A percentile compares a stretch with the other conserved stretches of the same genome.
Evolutionary conservation across 2,113 vertebrate genomes (phyloP).

Genomic region (Gymnorhina tibicen): DNA sequence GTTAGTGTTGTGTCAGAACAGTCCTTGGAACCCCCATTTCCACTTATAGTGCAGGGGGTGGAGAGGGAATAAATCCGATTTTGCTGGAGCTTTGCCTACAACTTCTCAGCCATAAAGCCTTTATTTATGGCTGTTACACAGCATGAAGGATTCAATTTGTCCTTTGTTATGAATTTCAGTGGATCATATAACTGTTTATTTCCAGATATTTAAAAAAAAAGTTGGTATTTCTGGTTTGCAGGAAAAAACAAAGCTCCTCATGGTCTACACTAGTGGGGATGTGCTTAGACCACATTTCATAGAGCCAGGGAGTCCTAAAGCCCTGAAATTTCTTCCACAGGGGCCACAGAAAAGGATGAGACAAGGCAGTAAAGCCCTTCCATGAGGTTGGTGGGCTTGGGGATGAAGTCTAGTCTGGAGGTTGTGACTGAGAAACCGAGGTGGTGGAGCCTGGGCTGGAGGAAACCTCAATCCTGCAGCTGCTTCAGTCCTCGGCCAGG

Average conservation of each 20-base stretch:
- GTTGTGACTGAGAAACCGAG: neutral
- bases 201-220: neutral
- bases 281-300: neutral
- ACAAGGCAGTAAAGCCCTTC: neutral
- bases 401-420: neutral
- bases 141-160: slow-evolving; percentile 64
- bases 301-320: neutral
- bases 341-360: neutral
- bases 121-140: slow-evolving; percentile 62
- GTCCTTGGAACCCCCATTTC: slow-evolving; percentile 51
- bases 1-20: slow-evolving; percentile 43
- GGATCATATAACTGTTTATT: slow-evolving; percentile 61
- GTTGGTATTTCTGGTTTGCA: neutral
- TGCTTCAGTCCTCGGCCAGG: neutral
- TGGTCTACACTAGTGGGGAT: neutral
- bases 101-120: slow-evolving; percentile 56
- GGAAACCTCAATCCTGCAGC: neutral
- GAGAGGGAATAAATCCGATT: slow-evolving; percentile 49
- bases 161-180: slow-evolving; percentile 57
- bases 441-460: neutral
- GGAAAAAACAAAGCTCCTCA: neutral
- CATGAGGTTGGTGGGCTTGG: neutral
- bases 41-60: neutral
- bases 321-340: neutral
- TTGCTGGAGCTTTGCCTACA: slow-evolving; percentile 52